Percentiles rank a stretch among this genome's conserved stretches.
Conservation (phyloP, 2,113 vertebrate species). For the Pontoporia blainvillei region DNA sequence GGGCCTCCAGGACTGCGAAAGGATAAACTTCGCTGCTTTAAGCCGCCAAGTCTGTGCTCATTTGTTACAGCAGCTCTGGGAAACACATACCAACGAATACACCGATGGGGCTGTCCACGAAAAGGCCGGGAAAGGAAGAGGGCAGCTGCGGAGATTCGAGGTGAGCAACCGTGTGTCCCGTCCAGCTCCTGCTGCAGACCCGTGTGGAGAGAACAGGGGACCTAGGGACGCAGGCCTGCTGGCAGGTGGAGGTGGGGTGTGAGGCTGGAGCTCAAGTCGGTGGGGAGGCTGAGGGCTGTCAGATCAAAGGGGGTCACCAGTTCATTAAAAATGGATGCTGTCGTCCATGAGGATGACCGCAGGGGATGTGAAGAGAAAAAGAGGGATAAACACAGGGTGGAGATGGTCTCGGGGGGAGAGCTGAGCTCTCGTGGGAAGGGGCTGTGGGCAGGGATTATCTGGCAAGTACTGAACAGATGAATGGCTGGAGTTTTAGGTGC, state of each 20-base stretch:
- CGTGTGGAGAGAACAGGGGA: accelerated
- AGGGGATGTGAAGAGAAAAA: background rate
- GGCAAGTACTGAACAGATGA: background rate
- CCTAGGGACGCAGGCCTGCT: background rate
- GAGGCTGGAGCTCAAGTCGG: background rate
- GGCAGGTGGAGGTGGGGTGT: background rate
- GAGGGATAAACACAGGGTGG: background rate
- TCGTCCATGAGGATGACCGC: slow-evolving; percentile 45
- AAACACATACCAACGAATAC: background rate
- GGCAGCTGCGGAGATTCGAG: background rate
- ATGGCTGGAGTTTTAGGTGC: background rate
- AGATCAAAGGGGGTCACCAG: slow-evolving; percentile 40
- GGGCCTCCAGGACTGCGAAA: background rate
- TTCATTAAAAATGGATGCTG: slow-evolving; percentile 60
- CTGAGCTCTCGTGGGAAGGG: background rate
- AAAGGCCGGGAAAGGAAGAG: background rate
- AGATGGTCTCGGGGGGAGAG: background rate
- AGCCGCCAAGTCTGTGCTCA: background rate
- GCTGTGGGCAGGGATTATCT: background rate
- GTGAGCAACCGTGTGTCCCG: background rate
- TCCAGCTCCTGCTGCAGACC: background rate
- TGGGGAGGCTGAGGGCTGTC: background rate
- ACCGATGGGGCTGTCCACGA: background rate
- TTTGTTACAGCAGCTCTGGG: background rate
- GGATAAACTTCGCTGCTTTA: background rate